Evolutionary conservation across 2,113 vertebrate species (phyloP).

Genomic region (Heteronetta atricapilla): DNA sequence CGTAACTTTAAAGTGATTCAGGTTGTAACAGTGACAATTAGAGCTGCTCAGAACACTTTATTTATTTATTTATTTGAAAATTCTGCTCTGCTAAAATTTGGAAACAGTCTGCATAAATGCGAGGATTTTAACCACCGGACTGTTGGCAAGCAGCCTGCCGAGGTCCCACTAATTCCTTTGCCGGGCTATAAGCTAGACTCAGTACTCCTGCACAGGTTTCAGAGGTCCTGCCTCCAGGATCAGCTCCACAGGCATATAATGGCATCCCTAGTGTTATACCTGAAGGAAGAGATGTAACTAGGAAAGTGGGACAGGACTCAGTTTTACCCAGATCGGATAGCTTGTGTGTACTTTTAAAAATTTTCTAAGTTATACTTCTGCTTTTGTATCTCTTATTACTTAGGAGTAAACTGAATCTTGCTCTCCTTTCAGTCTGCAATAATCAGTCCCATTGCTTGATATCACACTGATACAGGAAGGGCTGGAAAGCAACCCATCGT

Average conservation of each 20-base stretch:
- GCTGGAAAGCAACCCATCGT: not conserved
- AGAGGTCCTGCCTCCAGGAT: not conserved
- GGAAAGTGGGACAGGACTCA: not conserved
- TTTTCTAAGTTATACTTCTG: not conserved
- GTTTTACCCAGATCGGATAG: not conserved
- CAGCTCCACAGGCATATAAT: not conserved
- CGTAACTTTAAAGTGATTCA: constrained; percentile 53
- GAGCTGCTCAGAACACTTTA: constrained; percentile 45
- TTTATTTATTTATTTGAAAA: no score
- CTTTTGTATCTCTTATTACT: not conserved
- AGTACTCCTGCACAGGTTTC: not conserved
- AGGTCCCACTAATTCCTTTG: not conserved
- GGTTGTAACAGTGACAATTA: constrained; percentile 47
- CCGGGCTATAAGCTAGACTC: not conserved
- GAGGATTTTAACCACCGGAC: constrained; percentile 47
- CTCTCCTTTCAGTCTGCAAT: not conserved
- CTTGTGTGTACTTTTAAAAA: not conserved
- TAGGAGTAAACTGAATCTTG: not conserved
- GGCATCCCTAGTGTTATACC: not conserved
- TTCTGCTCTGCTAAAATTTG: constrained; percentile 32
- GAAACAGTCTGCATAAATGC: not conserved
- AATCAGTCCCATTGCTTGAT: not conserved
- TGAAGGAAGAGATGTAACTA: not conserved
- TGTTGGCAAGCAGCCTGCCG: not conserved
- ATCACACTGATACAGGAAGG: not conserved